phyloP scores from a whole-genome alignment of 2,797 vertebrate genomes.

The Morelia viridis region DNA sequence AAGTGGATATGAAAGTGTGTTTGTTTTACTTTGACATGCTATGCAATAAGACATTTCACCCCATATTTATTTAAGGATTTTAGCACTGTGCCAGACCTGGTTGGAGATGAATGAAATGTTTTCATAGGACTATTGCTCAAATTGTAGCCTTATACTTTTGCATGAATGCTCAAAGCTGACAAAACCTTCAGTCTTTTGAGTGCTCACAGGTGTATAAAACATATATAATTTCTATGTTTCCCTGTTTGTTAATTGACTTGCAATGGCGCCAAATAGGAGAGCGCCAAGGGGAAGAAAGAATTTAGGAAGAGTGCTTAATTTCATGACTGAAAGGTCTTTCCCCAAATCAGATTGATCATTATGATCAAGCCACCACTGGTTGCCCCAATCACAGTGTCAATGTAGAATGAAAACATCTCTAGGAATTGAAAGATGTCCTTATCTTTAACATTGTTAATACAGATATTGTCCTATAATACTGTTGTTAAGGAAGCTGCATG shows the following conservation, averaged over 20 bases:
- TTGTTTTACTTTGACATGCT: slow-evolving; percentile 69
- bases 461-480: not conserved
- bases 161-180: slow-evolving; percentile 61
- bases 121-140: slow-evolving; percentile 64
- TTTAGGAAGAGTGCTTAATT: not conserved
- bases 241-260: slow-evolving; percentile 48
- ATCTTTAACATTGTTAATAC: not conserved
- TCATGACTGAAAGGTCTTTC: not conserved
- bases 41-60: slow-evolving; percentile 68
- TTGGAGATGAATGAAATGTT: slow-evolving; percentile 67
- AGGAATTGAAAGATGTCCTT: not conserved
- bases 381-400: not conserved
- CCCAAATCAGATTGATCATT: not conserved
- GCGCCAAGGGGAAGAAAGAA: not conserved
- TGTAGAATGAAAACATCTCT: not conserved
- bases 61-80: slow-evolving; percentile 71
- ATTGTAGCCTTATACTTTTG: slow-evolving; percentile 66
- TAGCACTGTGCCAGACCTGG: slow-evolving; percentile 67
- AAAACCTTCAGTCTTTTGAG: slow-evolving; percentile 63
- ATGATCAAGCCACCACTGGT: not conserved
- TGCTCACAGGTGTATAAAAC: slow-evolving; percentile 69
- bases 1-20: slow-evolving; percentile 65
- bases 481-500: not conserved
- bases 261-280: not conserved
- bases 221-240: slow-evolving; percentile 64